phyloP scores from a whole-genome alignment of 2,113 vertebrate species.

The Engystomops pustulosus region DNA sequence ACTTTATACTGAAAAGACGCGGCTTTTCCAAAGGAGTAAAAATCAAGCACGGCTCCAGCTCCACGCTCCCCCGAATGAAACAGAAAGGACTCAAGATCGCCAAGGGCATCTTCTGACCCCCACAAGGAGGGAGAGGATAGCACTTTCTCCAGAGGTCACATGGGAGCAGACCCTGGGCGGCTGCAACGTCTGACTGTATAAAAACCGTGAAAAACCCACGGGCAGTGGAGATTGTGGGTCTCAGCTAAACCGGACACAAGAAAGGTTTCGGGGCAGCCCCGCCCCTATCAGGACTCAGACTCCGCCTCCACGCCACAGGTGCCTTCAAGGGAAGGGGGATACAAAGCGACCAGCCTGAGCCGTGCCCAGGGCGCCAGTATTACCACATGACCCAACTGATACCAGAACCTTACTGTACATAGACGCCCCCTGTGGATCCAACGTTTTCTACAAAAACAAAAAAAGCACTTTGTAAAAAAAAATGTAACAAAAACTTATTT shows the following conservation, averaged over 20 bases:
- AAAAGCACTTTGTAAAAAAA: conserved; percentile 43
- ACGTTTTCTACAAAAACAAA: conserved; percentile 37
- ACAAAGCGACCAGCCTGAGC: conserved; percentile 39
- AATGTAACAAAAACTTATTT: background rate
- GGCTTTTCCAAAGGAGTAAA: conserved; percentile 81
- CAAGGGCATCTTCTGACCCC: conserved; percentile 94
- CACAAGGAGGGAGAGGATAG: conserved; percentile 39
- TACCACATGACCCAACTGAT: too few species aligned
- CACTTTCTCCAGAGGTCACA: conserved; percentile 51
- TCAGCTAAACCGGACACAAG: background rate
- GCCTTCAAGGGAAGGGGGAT: conserved; percentile 69
- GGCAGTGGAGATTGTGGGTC: background rate
- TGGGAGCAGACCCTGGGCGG: background rate
- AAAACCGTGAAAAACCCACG: conserved; percentile 18
- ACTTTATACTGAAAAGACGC: conserved; percentile 94
- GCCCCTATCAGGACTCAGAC: conserved; percentile 64
- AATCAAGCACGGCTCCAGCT: conserved; percentile 89
- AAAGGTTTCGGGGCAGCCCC: conserved; percentile 54
- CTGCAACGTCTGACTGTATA: background rate
- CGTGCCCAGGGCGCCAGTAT: conserved; percentile 33
- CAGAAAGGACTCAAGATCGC: conserved; percentile 97
- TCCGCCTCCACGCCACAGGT: conserved; percentile 75
- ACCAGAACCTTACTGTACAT: conserved; percentile 31
- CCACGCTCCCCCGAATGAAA: conserved; percentile 94
- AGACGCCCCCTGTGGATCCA: conserved; percentile 26